phyloP scores from a whole-genome alignment of 1,140 invertebrate species.

The Varroa destructor region DNA sequence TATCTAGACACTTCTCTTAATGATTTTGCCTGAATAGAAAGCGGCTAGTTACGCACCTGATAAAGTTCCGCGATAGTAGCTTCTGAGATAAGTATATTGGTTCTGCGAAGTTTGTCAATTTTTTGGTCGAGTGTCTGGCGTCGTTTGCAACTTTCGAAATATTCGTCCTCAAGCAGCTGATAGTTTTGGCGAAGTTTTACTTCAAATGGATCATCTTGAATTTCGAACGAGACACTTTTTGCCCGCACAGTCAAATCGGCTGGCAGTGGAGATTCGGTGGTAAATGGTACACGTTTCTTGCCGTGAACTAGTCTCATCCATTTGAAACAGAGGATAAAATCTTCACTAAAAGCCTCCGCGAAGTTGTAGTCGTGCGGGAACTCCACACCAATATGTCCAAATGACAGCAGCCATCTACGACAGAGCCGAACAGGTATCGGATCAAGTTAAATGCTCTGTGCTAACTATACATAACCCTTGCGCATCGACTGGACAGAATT shows the following conservation, averaged over 20 bases:
- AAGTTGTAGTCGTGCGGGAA: constrained; percentile 90
- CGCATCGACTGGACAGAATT: neutral
- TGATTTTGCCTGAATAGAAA: too few relatives aligned
- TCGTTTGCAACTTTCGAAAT: constrained; percentile 83
- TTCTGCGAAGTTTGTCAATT: constrained; percentile 62
- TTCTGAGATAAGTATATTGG: constrained; percentile 66
- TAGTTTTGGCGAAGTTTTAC: constrained; percentile 89
- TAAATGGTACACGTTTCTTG: constrained; percentile 54
- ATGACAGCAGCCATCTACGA: constrained; percentile 43
- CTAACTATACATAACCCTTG: neutral
- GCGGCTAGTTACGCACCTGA: neutral
- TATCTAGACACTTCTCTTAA: too few relatives aligned
- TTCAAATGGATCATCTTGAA: constrained; percentile 95
- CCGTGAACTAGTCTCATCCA: constrained; percentile 76
- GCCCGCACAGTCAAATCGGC: constrained; percentile 57
- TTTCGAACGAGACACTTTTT: constrained; percentile 71
- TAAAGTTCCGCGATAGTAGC: constrained; percentile 37
- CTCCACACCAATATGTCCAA: constrained; percentile 56
- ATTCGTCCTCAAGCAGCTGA: constrained; percentile 87
- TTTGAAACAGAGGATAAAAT: constrained; percentile 64
- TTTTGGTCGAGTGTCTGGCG: constrained; percentile 74
- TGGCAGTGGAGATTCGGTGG: constrained; percentile 54
- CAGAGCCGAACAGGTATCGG: constrained; percentile 30
- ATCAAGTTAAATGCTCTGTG: neutral
- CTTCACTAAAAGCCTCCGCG: constrained; percentile 77